Percentiles rank a stretch among this genome's conserved stretches.
phyloP scores from a whole-genome alignment of 2,888 invertebrate species.

The Stenotaenia linearis region DNA sequence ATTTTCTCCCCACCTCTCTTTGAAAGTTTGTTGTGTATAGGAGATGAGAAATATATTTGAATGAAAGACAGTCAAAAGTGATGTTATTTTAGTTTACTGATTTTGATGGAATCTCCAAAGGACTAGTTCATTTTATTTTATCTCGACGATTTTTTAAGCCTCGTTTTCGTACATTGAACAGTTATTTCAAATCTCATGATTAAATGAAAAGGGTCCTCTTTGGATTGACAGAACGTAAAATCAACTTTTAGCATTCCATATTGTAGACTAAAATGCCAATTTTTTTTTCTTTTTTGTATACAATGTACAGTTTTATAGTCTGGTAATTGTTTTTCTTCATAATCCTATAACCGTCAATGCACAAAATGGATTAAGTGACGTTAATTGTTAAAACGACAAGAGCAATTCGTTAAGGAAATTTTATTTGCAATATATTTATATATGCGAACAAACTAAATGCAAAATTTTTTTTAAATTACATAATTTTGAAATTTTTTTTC shows the following conservation, averaged over 20 bases:
- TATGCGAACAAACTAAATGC: not conserved
- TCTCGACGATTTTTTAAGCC: too few relatives aligned
- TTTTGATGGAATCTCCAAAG: not conserved
- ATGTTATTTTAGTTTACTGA: not conserved
- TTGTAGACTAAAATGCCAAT: not conserved
- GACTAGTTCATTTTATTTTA: too few relatives aligned
- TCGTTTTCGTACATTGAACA: too few relatives aligned
- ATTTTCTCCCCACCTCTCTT: not conserved
- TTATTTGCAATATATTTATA: not conserved
- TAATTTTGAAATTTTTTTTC: not conserved
- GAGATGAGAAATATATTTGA: not conserved
- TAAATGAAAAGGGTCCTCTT: not conserved
- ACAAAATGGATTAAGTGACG: not conserved
- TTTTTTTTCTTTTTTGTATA: conserved; percentile 4
- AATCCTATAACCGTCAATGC: not conserved
- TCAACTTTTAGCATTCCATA: conserved; percentile 12
- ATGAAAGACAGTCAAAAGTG: not conserved
- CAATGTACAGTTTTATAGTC: conserved; percentile 17
- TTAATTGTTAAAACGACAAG: not conserved
- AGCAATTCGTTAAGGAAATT: not conserved
- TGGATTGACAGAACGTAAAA: not conserved
- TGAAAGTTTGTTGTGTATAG: not conserved
- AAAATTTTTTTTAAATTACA: not conserved
- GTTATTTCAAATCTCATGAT: not conserved
- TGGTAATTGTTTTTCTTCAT: not conserved